Conservation (phyloP, 2,888 invertebrate genomes). For the Eulithis prunata region DNA sequence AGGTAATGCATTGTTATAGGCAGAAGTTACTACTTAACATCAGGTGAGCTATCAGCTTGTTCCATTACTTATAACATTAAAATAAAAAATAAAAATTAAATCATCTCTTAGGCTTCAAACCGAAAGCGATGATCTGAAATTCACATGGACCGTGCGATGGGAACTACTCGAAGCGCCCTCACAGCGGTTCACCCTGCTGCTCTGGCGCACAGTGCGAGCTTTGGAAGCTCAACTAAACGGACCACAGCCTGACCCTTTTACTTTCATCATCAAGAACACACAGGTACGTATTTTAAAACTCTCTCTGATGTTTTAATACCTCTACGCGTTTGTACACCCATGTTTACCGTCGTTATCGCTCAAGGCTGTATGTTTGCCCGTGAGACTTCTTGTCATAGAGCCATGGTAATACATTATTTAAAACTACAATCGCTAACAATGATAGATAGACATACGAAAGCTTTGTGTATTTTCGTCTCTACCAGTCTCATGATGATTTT, state of each 20-base stretch:
- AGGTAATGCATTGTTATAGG: too few species aligned
- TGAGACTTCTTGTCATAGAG: not conserved
- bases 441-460: too few species aligned
- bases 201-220: slow-evolving; percentile 59
- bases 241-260: slow-evolving; percentile 55
- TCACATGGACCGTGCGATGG: slow-evolving; percentile 62
- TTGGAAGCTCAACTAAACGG: slow-evolving; percentile 59
- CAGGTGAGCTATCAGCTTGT: too few species aligned
- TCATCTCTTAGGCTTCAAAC: slow-evolving; percentile 48
- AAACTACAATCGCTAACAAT: not conserved
- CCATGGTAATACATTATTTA: not conserved
- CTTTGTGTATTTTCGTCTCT: too few species aligned
- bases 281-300: slow-evolving; percentile 23
- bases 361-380: not conserved
- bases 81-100: too few species aligned
- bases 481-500: too few species aligned
- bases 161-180: slow-evolving; percentile 46
- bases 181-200: slow-evolving; percentile 57
- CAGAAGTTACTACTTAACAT: too few species aligned
- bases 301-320: too few species aligned
- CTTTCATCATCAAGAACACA: slow-evolving; percentile 59
- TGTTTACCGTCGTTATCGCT: too few species aligned
- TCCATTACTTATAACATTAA: too few species aligned
- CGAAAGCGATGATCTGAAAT: slow-evolving; percentile 41
- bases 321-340: too few species aligned